phyloP scores from a whole-genome alignment of 1,140 invertebrate species.

The Monomorium pharaonis region DNA sequence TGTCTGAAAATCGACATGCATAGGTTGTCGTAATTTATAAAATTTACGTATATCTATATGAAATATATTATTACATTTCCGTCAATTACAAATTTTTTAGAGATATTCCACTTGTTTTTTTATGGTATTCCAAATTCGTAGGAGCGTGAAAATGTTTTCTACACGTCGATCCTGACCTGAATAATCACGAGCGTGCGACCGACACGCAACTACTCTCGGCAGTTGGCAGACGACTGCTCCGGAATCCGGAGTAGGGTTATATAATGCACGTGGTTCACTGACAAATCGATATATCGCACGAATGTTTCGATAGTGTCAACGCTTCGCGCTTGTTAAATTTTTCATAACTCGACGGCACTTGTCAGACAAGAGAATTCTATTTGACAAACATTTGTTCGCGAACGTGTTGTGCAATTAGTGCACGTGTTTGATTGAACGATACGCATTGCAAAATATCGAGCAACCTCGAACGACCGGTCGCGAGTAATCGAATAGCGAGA shows the following conservation, averaged over 20 bases:
- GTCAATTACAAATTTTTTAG: neutral
- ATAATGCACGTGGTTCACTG: neutral
- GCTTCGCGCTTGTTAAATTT: neutral
- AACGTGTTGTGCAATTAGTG: neutral
- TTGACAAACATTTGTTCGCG: neutral
- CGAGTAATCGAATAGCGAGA: neutral
- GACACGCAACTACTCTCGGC: neutral
- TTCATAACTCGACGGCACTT: neutral
- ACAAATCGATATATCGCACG: constrained; percentile 18
- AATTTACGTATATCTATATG: no score
- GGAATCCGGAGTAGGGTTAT: neutral
- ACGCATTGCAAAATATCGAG: neutral
- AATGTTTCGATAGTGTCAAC: neutral
- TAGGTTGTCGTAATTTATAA: neutral
- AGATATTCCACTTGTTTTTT: neutral
- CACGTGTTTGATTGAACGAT: neutral
- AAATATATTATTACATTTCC: neutral
- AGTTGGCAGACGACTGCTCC: neutral
- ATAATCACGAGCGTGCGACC: neutral
- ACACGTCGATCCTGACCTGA: neutral
- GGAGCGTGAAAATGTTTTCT: neutral
- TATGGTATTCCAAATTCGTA: neutral
- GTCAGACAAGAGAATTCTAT: neutral
- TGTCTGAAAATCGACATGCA: neutral
- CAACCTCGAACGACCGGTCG: neutral